Evolutionary conservation across 2,113 vertebrate genomes (phyloP).

Genomic region (Cyanistes caeruleus): DNA sequence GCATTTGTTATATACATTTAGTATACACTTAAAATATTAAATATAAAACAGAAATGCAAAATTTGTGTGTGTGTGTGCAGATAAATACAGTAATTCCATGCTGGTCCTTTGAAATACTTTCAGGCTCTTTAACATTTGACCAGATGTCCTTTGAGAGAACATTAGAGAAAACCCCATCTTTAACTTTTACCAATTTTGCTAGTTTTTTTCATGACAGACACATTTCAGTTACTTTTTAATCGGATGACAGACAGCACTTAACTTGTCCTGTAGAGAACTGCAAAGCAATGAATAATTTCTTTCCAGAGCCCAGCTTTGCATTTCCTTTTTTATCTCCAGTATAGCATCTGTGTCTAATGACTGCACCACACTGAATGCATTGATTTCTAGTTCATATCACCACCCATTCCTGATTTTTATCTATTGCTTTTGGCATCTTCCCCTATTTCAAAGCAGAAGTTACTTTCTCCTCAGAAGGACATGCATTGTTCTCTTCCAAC

Average conservation of each 20-base stretch:
- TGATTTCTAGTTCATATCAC: neutral
- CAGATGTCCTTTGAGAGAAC: neutral
- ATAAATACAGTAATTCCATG: neutral
- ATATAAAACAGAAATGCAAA: neutral
- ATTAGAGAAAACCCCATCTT: neutral
- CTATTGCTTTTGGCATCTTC: neutral
- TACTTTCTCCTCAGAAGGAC: neutral
- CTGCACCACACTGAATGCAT: neutral
- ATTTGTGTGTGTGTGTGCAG: neutral
- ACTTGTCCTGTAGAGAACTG: neutral
- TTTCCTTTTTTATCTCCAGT: constrained; percentile 27
- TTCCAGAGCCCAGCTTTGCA: constrained; percentile 1
- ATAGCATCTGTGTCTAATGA: neutral
- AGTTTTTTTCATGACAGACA: neutral
- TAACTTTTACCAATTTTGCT: neutral
- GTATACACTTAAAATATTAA: neutral
- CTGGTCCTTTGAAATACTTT: neutral
- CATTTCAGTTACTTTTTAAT: neutral
- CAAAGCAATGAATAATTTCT: neutral
- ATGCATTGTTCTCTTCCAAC: neutral
- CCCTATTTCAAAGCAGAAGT: neutral
- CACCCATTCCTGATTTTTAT: neutral
- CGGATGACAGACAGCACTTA: constrained; percentile 1
- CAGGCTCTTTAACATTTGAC: neutral
- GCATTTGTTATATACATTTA: neutral